Conservation (phyloP, 53 echinoderm and acorn worm genomes). For the Astropecten irregularis region DNA sequence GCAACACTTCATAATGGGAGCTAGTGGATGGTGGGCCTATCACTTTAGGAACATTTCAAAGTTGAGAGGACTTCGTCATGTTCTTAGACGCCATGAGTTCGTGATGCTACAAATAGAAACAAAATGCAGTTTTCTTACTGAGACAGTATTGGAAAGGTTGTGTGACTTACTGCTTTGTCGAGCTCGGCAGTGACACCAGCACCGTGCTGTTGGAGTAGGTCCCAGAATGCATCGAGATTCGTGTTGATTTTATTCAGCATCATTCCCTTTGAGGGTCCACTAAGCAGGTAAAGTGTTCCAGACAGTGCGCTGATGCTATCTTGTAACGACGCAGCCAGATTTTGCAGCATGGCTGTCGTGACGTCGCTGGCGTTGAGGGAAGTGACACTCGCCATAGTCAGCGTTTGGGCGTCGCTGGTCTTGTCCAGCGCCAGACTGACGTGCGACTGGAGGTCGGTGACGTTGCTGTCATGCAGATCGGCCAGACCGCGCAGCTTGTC, state of each 20-base stretch:
- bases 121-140: too few species aligned
- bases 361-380: not conserved
- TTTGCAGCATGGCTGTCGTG: constrained; percentile 21
- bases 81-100: too few species aligned
- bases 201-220: not conserved
- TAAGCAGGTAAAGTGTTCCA: constrained; percentile 5
- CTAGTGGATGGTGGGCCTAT: too few species aligned
- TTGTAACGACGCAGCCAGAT: not conserved
- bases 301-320: constrained; percentile 6
- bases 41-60: too few species aligned
- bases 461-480: constrained; percentile 1
- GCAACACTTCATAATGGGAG: too few species aligned
- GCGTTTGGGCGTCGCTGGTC: not conserved
- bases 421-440: not conserved
- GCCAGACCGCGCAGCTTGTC: constrained; percentile 1
- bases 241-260: not conserved
- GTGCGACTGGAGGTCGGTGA: constrained; percentile 15
- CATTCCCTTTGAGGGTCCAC: constrained; percentile 6
- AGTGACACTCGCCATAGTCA: not conserved
- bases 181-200: not conserved
- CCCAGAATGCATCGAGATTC: constrained; percentile 2
- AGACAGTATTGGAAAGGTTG: too few species aligned
- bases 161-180: constrained; percentile 27
- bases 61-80: too few species aligned
- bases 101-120: too few species aligned